phyloP scores from a whole-genome alignment of 53 echinoderm and acorn worm genomes.

The Pentamera pediparva region DNA sequence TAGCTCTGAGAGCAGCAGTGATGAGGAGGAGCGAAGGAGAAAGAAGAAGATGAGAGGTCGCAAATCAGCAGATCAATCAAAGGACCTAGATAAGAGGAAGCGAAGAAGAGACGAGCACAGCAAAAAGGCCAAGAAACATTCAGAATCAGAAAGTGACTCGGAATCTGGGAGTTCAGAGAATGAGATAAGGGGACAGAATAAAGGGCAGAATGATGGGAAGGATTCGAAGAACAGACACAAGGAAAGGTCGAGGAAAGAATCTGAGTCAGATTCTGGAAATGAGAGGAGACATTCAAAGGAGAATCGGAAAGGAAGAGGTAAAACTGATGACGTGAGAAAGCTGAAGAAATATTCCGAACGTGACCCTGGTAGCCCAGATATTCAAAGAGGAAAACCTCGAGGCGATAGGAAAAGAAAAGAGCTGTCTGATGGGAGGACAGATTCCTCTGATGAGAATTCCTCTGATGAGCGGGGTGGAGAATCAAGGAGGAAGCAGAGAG shows the following conservation, averaged over 20 bases:
- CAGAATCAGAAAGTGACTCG: background rate
- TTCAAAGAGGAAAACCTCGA: background rate
- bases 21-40: slow-evolving; percentile 16
- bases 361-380: background rate
- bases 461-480: background rate
- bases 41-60: slow-evolving; percentile 19
- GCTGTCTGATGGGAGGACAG: background rate
- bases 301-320: background rate
- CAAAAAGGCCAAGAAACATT: background rate
- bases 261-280: no score
- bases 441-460: slow-evolving; percentile 2
- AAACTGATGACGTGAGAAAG: no score
- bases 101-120: slow-evolving; percentile 23
- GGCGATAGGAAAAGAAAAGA: background rate
- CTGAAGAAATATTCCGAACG: background rate
- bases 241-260: background rate
- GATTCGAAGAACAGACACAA: slow-evolving; percentile 9
- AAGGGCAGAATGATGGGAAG: background rate
- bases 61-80: slow-evolving; percentile 18
- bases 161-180: background rate
- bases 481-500: slow-evolving; percentile 12
- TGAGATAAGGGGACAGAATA: background rate
- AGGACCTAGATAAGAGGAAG: background rate
- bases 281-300: slow-evolving; percentile 1
- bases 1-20: slow-evolving; percentile 10